Conservation (phyloP, 2,888 invertebrate species). For the Drosophila mimica region DNA sequence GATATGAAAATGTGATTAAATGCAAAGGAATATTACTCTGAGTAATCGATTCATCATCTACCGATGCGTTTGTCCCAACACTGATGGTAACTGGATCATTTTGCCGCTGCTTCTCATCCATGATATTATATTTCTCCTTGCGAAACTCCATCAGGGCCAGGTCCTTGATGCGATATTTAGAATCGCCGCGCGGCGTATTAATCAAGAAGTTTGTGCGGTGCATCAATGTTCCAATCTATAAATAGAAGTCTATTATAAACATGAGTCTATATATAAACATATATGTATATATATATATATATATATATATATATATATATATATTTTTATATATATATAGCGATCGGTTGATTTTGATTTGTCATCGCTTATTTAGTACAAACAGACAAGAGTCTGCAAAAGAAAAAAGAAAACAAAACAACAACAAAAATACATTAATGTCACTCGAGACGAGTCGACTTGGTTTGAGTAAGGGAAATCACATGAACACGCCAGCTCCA, state of each 20-base stretch:
- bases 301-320: background rate
- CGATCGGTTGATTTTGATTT: background rate
- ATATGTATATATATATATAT: constrained; percentile 38
- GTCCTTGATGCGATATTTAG: constrained; percentile 63
- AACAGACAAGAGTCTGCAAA: background rate
- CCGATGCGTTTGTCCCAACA: constrained; percentile 11
- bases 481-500: background rate
- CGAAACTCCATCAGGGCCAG: constrained; percentile 68
- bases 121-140: constrained; percentile 62
- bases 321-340: background rate
- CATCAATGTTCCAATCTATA: constrained; percentile 74
- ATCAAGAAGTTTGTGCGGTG: constrained; percentile 69
- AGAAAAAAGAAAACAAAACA: background rate
- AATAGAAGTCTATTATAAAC: constrained; percentile 6
- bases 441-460: background rate
- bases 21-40: constrained; percentile 40
- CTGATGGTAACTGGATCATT: constrained; percentile 16
- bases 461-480: background rate
- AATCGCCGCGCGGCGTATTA: constrained; percentile 63
- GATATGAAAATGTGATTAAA: background rate
- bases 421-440: background rate
- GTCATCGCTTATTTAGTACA: background rate
- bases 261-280: constrained; percentile 58
- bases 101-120: constrained; percentile 66
- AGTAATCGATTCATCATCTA: constrained; percentile 34